Conservation (phyloP, 2,888 invertebrate genomes). For the Amphipoea oculea region DNA sequence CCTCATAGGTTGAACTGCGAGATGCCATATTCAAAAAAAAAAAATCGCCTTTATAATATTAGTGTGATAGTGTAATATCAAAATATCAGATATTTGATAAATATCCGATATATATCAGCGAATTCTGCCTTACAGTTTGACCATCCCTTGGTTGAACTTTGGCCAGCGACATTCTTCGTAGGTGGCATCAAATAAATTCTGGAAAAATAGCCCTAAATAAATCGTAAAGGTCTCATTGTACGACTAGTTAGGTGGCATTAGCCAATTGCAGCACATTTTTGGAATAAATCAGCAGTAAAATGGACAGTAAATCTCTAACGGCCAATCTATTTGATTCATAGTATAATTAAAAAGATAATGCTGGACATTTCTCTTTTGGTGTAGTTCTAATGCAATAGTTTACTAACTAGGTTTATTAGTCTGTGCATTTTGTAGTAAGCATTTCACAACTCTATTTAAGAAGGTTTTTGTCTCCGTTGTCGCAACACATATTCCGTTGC, state of each 20-base stretch:
- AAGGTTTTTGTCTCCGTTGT: not conserved
- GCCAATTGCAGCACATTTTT: conserved; percentile 32
- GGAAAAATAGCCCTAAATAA: not conserved
- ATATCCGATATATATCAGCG: too few species aligned
- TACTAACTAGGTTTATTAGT: not conserved
- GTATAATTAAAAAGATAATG: conserved; percentile 39
- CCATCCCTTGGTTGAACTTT: not conserved
- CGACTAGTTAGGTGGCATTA: conserved; percentile 18
- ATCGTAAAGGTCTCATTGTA: conserved; percentile 3
- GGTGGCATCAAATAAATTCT: not conserved
- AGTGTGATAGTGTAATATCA: too few species aligned
- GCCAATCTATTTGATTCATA: conserved; percentile 49
- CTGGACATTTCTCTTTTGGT: conserved; percentile 15
- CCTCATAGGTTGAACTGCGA: too few species aligned
- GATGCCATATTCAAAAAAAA: too few species aligned
- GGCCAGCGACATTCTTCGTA: not conserved
- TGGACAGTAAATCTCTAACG: conserved; percentile 29
- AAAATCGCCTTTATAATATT: too few species aligned
- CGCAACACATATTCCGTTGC: not conserved
- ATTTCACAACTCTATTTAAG: not conserved
- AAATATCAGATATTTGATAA: too few species aligned
- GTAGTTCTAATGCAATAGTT: conserved; percentile 22
- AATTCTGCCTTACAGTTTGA: not conserved
- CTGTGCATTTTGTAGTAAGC: not conserved
- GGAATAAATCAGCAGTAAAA: conserved; percentile 51